These are phyloP conservation scores for Oopsacas minuta DNA, from an alignment of 37 sponge, comb jelly and placozoan species.

Conservation along the genomic window DNA sequence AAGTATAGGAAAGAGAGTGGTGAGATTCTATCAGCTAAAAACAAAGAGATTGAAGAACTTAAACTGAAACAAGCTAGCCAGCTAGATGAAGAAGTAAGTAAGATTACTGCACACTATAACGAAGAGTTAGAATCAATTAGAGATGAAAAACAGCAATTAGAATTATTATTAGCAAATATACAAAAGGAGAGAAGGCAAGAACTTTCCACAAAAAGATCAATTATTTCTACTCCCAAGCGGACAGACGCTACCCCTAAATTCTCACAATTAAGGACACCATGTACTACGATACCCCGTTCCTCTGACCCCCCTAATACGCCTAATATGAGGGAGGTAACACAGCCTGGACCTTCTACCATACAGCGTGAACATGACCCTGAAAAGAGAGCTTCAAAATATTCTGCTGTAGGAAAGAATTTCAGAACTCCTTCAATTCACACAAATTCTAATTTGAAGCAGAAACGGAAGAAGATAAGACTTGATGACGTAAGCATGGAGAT, in stretches of 20 bases:
- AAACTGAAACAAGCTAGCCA: background rate
- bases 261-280: background rate
- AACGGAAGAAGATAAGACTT: background rate
- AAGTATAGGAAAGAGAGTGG: background rate
- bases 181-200: background rate
- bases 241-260: background rate
- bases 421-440: background rate
- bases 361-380: background rate
- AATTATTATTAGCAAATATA: background rate
- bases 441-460: background rate
- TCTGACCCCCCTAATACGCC: background rate
- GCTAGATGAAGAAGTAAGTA: background rate
- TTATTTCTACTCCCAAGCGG: background rate
- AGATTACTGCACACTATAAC: background rate
- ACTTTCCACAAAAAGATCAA: background rate
- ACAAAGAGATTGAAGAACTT: background rate
- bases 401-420: background rate
- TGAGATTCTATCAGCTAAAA: background rate
- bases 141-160: background rate
- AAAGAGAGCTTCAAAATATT: background rate
- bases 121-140: background rate
- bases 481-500: conserved; percentile 19
- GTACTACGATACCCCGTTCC: background rate
- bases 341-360: background rate
- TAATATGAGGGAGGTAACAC: background rate